A percentile compares a stretch with the other conserved stretches of the same genome.
phyloP scores from a whole-genome alignment of 2,113 vertebrate genomes.

The Gadus chalcogrammus region DNA sequence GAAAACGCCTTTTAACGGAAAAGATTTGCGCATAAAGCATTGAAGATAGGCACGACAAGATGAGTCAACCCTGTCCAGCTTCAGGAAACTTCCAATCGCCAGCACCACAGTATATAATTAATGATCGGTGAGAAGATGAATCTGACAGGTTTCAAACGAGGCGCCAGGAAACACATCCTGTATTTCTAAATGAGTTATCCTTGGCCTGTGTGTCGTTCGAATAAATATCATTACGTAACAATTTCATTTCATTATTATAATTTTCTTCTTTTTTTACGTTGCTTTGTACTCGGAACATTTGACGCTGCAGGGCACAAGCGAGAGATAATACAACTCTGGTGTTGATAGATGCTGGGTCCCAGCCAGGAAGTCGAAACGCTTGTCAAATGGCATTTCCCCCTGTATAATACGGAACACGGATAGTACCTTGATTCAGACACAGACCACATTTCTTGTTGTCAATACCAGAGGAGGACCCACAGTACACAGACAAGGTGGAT shows the following conservation, averaged over 20 bases:
- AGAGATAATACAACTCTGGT: conserved; percentile 6
- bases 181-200: conserved; percentile 32
- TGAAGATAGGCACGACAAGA: conserved; percentile 11
- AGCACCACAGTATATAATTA: conserved; percentile 36
- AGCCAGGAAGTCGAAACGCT: too few relatives aligned
- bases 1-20: conserved; percentile 7
- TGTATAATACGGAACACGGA: too few relatives aligned
- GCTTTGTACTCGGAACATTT: conserved; percentile 37
- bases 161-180: conserved; percentile 50
- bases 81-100: conserved; percentile 24
- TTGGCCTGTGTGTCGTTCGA: conserved; percentile 14
- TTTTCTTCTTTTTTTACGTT: conserved; percentile 21
- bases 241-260: conserved; percentile 19
- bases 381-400: too few relatives aligned
- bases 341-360: conserved; percentile 12
- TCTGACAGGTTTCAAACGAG: conserved; percentile 45
- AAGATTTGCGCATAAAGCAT: conserved; percentile 22
- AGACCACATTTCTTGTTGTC: too few relatives aligned
- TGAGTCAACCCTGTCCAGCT: conserved; percentile 18
- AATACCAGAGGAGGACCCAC: too few relatives aligned
- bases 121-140: conserved; percentile 29
- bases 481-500: too few relatives aligned
- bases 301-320: conserved; percentile 33
- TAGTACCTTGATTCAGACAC: too few relatives aligned
- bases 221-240: conserved; percentile 40